These are phyloP conservation scores for Dryobota labecula DNA, from an alignment of 2,888 invertebrate species.

Conservation along the genomic window DNA sequence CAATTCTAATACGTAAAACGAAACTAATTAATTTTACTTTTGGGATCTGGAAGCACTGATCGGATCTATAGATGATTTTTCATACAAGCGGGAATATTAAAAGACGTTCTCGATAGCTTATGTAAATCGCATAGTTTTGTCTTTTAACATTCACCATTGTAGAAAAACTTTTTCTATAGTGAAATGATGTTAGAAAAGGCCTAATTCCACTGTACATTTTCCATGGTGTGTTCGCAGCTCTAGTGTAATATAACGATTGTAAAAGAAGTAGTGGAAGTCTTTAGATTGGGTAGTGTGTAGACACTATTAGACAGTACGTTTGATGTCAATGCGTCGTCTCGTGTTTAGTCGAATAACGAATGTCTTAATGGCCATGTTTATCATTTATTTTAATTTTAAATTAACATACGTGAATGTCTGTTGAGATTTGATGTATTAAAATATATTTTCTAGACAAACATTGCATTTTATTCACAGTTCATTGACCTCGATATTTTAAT, in stretches of 20 bases:
- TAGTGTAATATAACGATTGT: conserved; percentile 75
- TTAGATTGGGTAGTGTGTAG: conserved; percentile 73
- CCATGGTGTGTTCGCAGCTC: conserved; percentile 77
- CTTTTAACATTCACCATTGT: conserved; percentile 34
- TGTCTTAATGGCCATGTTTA: conserved; percentile 74
- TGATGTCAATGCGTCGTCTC: conserved; percentile 66
- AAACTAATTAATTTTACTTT: too few relatives aligned
- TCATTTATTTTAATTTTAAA: conserved; percentile 80
- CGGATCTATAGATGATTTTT: conserved; percentile 9
- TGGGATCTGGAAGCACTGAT: too few relatives aligned
- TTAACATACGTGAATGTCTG: conserved; percentile 86
- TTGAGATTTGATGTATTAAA: conserved; percentile 89
- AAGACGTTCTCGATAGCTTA: conserved; percentile 38
- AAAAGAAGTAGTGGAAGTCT: conserved; percentile 71
- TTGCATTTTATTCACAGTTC: conserved; percentile 58
- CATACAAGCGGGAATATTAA: conserved; percentile 18
- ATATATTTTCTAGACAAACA: conserved; percentile 88
- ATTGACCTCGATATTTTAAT: conserved; percentile 6
- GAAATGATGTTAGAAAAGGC: conserved; percentile 53
- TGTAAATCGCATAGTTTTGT: conserved; percentile 53
- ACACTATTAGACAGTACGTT: conserved; percentile 69
- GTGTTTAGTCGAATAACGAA: conserved; percentile 74
- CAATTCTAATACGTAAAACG: too few relatives aligned
- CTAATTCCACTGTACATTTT: conserved; percentile 65
- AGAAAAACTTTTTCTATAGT: conserved; percentile 29